phyloP scores from a whole-genome alignment of 2,888 invertebrate genomes.

The Allophyes oxyacanthae region DNA sequence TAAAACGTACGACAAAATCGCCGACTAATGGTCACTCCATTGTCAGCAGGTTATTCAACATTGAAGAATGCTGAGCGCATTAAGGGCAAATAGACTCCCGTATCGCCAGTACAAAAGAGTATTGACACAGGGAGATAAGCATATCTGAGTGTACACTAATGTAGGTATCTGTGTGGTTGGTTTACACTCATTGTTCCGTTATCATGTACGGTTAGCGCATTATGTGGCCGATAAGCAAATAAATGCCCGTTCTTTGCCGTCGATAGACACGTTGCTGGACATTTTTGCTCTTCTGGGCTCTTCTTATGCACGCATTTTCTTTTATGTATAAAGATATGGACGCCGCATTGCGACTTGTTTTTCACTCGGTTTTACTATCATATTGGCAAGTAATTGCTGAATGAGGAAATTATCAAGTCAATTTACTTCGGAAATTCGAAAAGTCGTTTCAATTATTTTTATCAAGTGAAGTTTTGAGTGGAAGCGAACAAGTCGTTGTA shows the following conservation, averaged over 20 bases:
- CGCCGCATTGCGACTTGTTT: constrained; percentile 41
- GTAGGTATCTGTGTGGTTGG: constrained; percentile 78
- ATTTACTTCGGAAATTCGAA: constrained; percentile 12
- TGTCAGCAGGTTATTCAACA: constrained; percentile 80
- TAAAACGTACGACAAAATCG: constrained; percentile 66
- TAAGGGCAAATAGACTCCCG: constrained; percentile 85
- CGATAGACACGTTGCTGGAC: constrained; percentile 60
- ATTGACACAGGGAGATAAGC: constrained; percentile 86
- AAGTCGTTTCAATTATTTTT: constrained; percentile 14
- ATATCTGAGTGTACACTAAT: constrained; percentile 83
- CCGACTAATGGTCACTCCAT: constrained; percentile 78
- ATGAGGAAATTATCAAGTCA: constrained; percentile 6
- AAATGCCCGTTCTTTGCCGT: constrained; percentile 70
- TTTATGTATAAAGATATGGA: constrained; percentile 21
- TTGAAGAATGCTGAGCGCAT: constrained; percentile 82
- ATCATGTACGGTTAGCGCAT: constrained; percentile 84
- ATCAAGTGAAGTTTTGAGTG: constrained; percentile 9
- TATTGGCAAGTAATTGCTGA: constrained; percentile 12
- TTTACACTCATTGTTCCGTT: constrained; percentile 86
- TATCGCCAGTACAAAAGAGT: constrained; percentile 87
- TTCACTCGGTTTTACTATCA: constrained; percentile 20
- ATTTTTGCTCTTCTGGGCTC: constrained; percentile 51
- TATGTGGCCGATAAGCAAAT: constrained; percentile 86
- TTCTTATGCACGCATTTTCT: constrained; percentile 40
- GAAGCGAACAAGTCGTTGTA: constrained; percentile 4